Percentiles rank a stretch among this genome's conserved stretches.
Conservation (phyloP, 1,140 invertebrate genomes). For the Drosophila suzukii region DNA sequence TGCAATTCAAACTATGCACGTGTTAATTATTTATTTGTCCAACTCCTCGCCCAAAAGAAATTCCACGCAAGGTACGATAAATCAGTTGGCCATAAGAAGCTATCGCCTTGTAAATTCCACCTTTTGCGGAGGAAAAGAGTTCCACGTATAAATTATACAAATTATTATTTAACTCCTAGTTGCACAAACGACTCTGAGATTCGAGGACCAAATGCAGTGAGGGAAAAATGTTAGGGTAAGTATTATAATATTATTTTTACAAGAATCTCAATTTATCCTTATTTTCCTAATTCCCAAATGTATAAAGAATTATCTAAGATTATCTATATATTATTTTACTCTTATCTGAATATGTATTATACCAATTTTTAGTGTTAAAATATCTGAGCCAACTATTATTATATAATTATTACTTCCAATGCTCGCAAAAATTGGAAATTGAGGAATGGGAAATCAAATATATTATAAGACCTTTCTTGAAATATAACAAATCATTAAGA, state of each 20-base stretch:
- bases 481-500: background rate
- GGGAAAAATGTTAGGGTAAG: background rate
- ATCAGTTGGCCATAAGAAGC: conserved; percentile 51
- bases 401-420: too few relatives aligned
- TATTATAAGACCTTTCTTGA: too few relatives aligned
- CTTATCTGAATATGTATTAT: too few relatives aligned
- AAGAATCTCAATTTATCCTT: too few relatives aligned
- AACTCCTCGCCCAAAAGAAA: conserved; percentile 23
- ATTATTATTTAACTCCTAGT: conserved; percentile 71
- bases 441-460: too few relatives aligned
- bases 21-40: conserved; percentile 74
- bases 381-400: too few relatives aligned
- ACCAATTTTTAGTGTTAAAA: too few relatives aligned
- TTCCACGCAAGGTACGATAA: conserved; percentile 34
- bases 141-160: conserved; percentile 77
- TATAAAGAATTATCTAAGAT: too few relatives aligned
- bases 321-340: too few relatives aligned
- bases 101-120: conserved; percentile 54
- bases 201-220: conserved; percentile 15
- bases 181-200: conserved; percentile 9
- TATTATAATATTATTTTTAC: background rate
- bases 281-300: too few relatives aligned
- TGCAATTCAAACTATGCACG: conserved; percentile 67
- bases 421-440: too few relatives aligned
- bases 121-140: conserved; percentile 29